Evolutionary conservation across 2,113 vertebrate genomes (phyloP), one percentile per base, ranked within the genome.

Genomic region (Enhydra lutris): DNA sequence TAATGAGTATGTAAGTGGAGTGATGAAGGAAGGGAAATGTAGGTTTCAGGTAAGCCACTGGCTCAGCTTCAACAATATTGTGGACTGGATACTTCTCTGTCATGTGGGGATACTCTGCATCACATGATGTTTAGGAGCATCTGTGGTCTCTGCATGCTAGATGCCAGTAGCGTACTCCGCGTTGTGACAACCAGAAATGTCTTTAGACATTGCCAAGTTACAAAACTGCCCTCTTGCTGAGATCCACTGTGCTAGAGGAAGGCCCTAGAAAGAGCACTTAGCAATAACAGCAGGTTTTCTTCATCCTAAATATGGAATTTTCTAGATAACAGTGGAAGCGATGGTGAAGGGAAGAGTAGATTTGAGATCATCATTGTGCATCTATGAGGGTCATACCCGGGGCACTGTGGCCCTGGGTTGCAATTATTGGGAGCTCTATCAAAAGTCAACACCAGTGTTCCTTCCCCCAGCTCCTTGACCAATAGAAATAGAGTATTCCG

Each of bases 351-450:
- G 17, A 57, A 69, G 11, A 8, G 1, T 2, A 18, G 13, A 47
- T 52, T 65, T 63, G 15, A 69, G 47, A 11, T 10, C 3, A 3
- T 0, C 0, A 0, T 11, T 61, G 34, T 20, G 4, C 5, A 6
- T 17, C 76, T 31, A 4, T 31, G 67, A 5, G 39, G 18, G 8
- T 55, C 50, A 14, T 34, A 1, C 31, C 6, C 15, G 1, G 2
- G 11, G 12, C 7, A 14, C 2, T 0, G 0, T 47, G 47, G 52
- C 21, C 50, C 18, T 36, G 36, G 23, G 47, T 47, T 18, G n/a
- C 14, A 83, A 9, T 71, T 29, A n/a, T 14, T 8, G n/a, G 15
- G n/a, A 24, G 10, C 24, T 63, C 55, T 94, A 17, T 80, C 36
- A 57, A 42, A 73, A 18, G 26, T 73, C 59, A 88, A 34, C 26